These are phyloP conservation scores for Dendrolimus pini DNA, from an alignment of 2,888 invertebrate species.

Conservation along the genomic window DNA sequence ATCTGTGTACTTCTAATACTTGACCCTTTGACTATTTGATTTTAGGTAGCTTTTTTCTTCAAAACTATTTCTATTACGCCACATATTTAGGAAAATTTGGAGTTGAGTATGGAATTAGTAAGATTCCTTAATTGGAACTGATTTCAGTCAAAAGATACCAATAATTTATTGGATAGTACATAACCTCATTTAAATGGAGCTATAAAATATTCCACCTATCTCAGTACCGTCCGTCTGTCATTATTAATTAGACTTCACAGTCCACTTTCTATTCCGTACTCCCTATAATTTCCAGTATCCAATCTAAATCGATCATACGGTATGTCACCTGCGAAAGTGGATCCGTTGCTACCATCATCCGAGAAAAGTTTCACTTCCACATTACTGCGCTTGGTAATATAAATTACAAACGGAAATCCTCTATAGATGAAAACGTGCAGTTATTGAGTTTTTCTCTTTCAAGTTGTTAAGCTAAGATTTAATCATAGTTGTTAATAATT, in stretches of 20 bases:
- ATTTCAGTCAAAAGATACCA: constrained; percentile 2
- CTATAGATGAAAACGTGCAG: background rate
- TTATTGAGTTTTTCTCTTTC: background rate
- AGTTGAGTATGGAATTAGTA: too few relatives aligned
- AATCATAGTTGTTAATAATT: too few relatives aligned
- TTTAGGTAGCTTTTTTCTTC: too few relatives aligned
- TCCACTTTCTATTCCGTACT: background rate
- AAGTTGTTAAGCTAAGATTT: too few relatives aligned
- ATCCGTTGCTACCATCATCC: background rate
- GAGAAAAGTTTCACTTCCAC: background rate
- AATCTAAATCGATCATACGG: background rate
- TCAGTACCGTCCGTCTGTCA: background rate
- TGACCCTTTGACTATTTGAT: too few relatives aligned
- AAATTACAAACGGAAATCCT: background rate
- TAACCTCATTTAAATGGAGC: too few relatives aligned
- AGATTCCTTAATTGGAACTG: background rate
- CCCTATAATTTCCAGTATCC: background rate
- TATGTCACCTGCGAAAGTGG: background rate
- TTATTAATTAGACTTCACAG: background rate
- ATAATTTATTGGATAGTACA: too few relatives aligned
- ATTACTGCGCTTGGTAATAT: background rate
- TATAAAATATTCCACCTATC: background rate
- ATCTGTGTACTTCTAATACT: too few relatives aligned
- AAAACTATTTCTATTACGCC: too few relatives aligned
- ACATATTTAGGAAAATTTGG: too few relatives aligned